A percentile compares a stretch with the other conserved stretches of the same genome.
Evolutionary conservation across 2,888 invertebrate genomes (phyloP).

Genomic region (Phengaris alcon): DNA sequence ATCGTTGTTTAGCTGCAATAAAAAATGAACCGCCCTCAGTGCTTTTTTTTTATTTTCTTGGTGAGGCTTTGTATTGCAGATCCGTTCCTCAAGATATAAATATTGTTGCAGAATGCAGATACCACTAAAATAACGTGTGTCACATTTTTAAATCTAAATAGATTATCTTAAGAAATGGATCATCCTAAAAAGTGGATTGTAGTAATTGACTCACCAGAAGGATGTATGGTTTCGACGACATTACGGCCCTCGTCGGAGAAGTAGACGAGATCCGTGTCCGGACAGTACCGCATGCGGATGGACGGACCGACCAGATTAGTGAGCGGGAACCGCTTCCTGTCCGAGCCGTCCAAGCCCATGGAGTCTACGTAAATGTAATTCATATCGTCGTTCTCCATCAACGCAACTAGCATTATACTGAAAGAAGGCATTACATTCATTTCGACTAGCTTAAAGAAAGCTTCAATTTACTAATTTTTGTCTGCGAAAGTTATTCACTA

Average conservation of each 20-base stretch:
- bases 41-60: no score
- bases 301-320: slow-evolving; percentile 60
- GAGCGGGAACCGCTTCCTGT: slow-evolving; percentile 42
- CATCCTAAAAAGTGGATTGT: no score
- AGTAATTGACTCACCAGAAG: slow-evolving; percentile 67
- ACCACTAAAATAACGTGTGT: no score
- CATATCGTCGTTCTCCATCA: slow-evolving; percentile 58
- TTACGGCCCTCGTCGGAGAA: slow-evolving; percentile 84
- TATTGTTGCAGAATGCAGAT: no score
- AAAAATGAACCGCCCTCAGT: no score
- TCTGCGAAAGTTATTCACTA: no score
- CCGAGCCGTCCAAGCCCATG: slow-evolving; percentile 83
- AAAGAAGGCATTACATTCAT: neutral
- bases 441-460: neutral
- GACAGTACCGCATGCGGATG: slow-evolving; percentile 76
- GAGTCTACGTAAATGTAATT: slow-evolving; percentile 81
- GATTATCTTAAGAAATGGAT: neutral
- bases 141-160: no score
- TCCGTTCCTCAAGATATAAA: no score
- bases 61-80: no score
- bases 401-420: slow-evolving; percentile 79
- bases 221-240: slow-evolving; percentile 81
- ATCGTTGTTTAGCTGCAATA: no score
- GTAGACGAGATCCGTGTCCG: slow-evolving; percentile 79
- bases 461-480: no score